Base-by-base conservation (phyloP, 2,888 invertebrate species). In the Uropetala carovei region DNA sequence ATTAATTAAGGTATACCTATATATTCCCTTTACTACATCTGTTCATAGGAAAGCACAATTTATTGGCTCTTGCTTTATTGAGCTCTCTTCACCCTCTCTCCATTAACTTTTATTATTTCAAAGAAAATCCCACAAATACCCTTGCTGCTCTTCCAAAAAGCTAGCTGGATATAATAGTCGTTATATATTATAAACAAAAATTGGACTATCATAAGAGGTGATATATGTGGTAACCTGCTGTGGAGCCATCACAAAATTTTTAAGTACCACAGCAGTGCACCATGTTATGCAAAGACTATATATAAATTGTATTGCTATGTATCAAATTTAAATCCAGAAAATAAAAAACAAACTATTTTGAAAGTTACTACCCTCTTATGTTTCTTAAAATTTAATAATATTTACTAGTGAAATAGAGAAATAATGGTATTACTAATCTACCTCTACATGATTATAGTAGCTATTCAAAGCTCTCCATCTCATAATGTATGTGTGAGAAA, bases 321-420 rank as follows among this genome's bases (percentile, higher is more conserved):
- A 89, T 68, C 18, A 68, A 30, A 89, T 68, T 27, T n/a, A 30
- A 14, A 89, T 64, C 64, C 60, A 89, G 89, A 89, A 89, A 89
- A 75, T 89, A 64, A 89, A 89, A 89, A 43, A 43, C 43, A 64
- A 18, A 86, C 60, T 89, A 89, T 89, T 89, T 89, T 89, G 89
- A 30, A 89, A 89, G 27, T 64, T 89, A 60, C 11, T 30, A 22
- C n/a, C 22, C 22, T 9, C 8, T 18, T 18, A 68, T 68, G 68
- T 68, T 4, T 68, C 18, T 68, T 64, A 43, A 43, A 43, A 43
- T 43, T 43, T 43, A 43, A 43, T 43, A 43, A 43, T 3, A 43
- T 5, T 1, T 43, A 3, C 43, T 43, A 43, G 3, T 43, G n/a
- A 43, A 43, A 43, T 5, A 43, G 43, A 43, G 43, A 43, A 43